Conservation (phyloP, 2,797 vertebrate genomes). For the Synaphobranchus kaupii region DNA sequence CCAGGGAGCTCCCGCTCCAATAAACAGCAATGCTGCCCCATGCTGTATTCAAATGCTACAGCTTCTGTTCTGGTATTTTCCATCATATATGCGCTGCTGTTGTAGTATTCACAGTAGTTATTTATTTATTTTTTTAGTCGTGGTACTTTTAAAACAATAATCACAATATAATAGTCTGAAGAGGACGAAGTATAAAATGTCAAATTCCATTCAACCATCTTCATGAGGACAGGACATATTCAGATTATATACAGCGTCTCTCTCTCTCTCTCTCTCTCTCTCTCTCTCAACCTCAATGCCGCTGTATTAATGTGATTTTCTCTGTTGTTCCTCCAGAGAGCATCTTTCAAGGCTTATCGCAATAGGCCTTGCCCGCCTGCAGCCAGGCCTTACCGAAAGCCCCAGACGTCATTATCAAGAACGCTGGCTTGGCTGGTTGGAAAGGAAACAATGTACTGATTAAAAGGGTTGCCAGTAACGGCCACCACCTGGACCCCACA, state of each 20-base stretch:
- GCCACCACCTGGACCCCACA: slow-evolving; percentile 19
- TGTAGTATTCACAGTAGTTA: background rate
- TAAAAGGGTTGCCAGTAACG: slow-evolving; percentile 25
- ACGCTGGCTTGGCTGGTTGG: slow-evolving; percentile 70
- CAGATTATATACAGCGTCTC: background rate
- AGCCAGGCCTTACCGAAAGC: slow-evolving; percentile 92
- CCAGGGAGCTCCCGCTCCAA: background rate
- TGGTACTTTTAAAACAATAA: background rate
- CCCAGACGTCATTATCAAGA: slow-evolving; percentile 91
- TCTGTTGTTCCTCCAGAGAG: slow-evolving; percentile 77
- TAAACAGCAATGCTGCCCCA: background rate
- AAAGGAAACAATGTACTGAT: slow-evolving; percentile 14
- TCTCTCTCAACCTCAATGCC: background rate
- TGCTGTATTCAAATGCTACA: background rate
- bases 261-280: background rate
- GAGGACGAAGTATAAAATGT: slow-evolving; percentile 1
- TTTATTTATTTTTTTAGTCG: no score
- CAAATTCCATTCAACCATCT: slow-evolving; percentile 12
- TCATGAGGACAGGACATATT: slow-evolving; percentile 9
- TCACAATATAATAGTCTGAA: background rate
- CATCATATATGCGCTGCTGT: background rate
- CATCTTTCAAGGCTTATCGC: slow-evolving; percentile 96
- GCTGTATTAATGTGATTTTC: slow-evolving; percentile 42
- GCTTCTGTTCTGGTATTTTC: background rate
- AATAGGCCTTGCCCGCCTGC: slow-evolving; percentile 95